Base-by-base conservation (phyloP, 1,140 invertebrate genomes). In the Halictus rubicundus region DNA sequence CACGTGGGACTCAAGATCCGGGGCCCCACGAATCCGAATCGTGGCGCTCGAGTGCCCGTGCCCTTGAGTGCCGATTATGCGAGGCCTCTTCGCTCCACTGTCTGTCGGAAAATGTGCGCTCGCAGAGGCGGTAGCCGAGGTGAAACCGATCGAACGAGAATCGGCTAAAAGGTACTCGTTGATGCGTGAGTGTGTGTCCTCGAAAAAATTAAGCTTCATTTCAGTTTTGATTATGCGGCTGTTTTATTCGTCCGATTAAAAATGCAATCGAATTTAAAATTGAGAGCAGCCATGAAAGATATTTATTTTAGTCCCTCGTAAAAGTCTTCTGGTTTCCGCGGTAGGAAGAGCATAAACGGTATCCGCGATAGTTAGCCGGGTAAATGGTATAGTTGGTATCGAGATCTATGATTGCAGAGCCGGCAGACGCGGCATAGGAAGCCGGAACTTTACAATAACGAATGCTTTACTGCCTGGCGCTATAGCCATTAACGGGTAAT, bases 401-500 rank as follows among this genome's bases (percentile, higher is more conserved):
- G 60, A 66, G 37, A 72, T 46, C 60, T 37, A 46, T 49, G 21
- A 63, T 85, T 68, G 32, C 71, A 27, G 61, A 81, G 66, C 19
- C 72, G 71, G 71, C 39, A 65, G 49, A 71, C 71, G 69, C 71
- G 70, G 75, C 72, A 80, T 77, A 80, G 78, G 78, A 80, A 65
- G 83, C 83, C 86, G 83, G 88, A 86, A 86, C 86, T 87, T 90
- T 91, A 90, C 90, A 89, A 90, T 91, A 93, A 92, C 91, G 90
- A 91, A 92, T 92, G 91, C 88, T 88, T 90, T 87, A 88, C 83
- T 88, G 89, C 84, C 42, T 88, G 75, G 82, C 88, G 89, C 88
- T 91, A 91, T 89, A 91, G 89, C 91, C 92, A 93, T 93, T 93
- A 93, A 90, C 90, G 92, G 92, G 92, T 92, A 93, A 93, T 93